Percentiles rank a stretch among this genome's conserved stretches.
Conservation (phyloP, 2,888 invertebrate genomes). For the Allolobophora icterica region DNA sequence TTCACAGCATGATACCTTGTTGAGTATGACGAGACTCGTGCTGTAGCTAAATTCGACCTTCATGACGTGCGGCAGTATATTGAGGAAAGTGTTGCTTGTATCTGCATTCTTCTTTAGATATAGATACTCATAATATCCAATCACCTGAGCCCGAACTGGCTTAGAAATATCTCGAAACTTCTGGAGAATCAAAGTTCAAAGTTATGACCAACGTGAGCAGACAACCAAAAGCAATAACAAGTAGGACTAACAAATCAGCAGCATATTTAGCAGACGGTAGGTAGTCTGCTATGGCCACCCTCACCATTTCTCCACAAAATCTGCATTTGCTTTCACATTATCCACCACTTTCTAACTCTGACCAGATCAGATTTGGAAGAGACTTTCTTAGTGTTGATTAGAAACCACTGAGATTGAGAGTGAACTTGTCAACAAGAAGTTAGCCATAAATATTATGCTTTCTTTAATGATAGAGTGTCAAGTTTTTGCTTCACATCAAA, state of each 20-base stretch:
- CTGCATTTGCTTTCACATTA: not conserved
- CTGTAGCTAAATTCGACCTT: conserved; percentile 44
- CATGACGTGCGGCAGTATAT: conserved; percentile 43
- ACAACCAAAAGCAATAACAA: not conserved
- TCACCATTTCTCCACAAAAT: not conserved
- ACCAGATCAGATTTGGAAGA: not conserved
- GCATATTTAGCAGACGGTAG: not conserved
- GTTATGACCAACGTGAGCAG: not conserved
- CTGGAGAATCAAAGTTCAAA: conserved; percentile 31
- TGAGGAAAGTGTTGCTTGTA: conserved; percentile 39
- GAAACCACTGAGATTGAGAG: not conserved
- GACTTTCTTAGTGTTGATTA: not conserved
- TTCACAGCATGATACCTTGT: conserved; percentile 40
- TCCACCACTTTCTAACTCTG: not conserved
- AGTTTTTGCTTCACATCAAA: not conserved
- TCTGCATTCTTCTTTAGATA: conserved; percentile 46
- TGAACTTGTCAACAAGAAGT: not conserved
- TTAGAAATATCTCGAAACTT: conserved; percentile 37
- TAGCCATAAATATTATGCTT: not conserved
- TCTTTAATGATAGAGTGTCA: not conserved
- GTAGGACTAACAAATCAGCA: not conserved
- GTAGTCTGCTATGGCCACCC: not conserved
- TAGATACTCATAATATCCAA: conserved; percentile 47
- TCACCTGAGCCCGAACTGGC: conserved; percentile 38
- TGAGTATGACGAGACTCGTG: conserved; percentile 40